Conservation (phyloP, 2,888 invertebrate species). For the Alentia gelatinosa region DNA sequence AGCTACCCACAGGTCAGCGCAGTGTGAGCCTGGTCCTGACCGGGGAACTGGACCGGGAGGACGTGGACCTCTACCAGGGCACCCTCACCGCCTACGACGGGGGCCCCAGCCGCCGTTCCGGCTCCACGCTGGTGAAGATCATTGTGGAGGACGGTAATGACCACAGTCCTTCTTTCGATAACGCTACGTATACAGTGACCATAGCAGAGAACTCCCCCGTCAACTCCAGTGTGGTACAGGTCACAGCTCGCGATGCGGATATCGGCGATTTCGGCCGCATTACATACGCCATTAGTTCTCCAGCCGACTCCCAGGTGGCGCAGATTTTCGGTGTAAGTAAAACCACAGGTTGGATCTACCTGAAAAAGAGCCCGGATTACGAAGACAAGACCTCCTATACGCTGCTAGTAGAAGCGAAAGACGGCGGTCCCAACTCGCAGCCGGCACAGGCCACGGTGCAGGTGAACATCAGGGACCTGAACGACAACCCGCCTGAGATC, state of each 20-base stretch:
- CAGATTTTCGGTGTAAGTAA: not conserved
- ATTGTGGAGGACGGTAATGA: slow-evolving; percentile 49
- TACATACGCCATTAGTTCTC: slow-evolving; percentile 19
- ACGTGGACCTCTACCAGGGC: not conserved
- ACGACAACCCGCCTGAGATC: slow-evolving; percentile 92
- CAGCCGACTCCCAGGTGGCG: not conserved
- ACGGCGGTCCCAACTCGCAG: slow-evolving; percentile 83
- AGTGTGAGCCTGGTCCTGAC: slow-evolving; percentile 10
- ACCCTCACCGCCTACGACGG: slow-evolving; percentile 31
- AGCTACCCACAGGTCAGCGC: not conserved
- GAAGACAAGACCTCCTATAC: slow-evolving; percentile 36
- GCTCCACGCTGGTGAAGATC: not conserved
- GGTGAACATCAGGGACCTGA: slow-evolving; percentile 84
- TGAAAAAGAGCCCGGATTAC: slow-evolving; percentile 36
- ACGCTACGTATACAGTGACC: slow-evolving; percentile 8
- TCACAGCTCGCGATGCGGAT: slow-evolving; percentile 20
- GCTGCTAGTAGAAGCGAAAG: slow-evolving; percentile 59
- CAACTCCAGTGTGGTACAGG: slow-evolving; percentile 9
- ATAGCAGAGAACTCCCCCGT: slow-evolving; percentile 31
- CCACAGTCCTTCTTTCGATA: slow-evolving; percentile 22
- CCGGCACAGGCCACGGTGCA: slow-evolving; percentile 87
- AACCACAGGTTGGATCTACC: slow-evolving; percentile 5
- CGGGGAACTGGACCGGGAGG: slow-evolving; percentile 36
- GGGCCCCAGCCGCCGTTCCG: not conserved
- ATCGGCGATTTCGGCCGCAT: slow-evolving; percentile 26